These are phyloP conservation scores for Scomber scombrus DNA, from an alignment of 2,113 vertebrate species.

Conservation along the genomic window DNA sequence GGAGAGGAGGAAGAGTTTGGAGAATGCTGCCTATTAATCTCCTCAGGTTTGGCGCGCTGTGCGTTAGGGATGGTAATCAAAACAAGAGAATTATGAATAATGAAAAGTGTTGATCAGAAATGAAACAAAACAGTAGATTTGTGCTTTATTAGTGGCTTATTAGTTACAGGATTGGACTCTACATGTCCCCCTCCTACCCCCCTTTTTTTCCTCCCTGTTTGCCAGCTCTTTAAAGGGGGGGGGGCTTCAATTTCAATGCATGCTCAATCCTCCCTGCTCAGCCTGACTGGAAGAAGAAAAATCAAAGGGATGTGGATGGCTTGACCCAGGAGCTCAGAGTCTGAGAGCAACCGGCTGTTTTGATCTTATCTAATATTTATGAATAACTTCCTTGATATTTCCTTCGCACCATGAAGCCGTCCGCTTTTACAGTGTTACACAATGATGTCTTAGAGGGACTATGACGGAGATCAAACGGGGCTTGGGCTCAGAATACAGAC, in stretches of 20 bases:
- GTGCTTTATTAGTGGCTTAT: slow-evolving; percentile 69
- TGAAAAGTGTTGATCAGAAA: slow-evolving; percentile 80
- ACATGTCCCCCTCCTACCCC: neutral
- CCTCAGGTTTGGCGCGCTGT: slow-evolving; percentile 71
- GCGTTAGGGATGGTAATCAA: slow-evolving; percentile 79
- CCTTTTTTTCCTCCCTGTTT: slow-evolving; percentile 31
- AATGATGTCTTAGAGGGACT: slow-evolving; percentile 82
- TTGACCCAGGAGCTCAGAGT: slow-evolving; percentile 80
- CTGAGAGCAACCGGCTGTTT: slow-evolving; percentile 81
- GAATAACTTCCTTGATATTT: slow-evolving; percentile 85
- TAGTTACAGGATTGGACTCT: slow-evolving; percentile 59
- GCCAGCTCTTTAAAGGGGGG: slow-evolving; percentile 6
- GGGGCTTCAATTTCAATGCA: slow-evolving; percentile 47
- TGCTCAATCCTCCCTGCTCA: slow-evolving; percentile 46
- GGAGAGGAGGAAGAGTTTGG: slow-evolving; percentile 72
- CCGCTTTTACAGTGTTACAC: slow-evolving; percentile 78
- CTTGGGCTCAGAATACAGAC: slow-evolving; percentile 70
- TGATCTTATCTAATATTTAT: slow-evolving; percentile 86
- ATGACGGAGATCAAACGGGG: slow-evolving; percentile 80
- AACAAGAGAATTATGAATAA: slow-evolving; percentile 83
- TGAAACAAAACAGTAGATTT: slow-evolving; percentile 73
- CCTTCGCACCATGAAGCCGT: slow-evolving; percentile 72
- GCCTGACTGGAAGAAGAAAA: slow-evolving; percentile 58
- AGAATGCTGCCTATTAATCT: slow-evolving; percentile 79
- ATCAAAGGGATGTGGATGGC: slow-evolving; percentile 73